Base-by-base conservation (phyloP, 1,140 invertebrate genomes). In the Nasonia vitripennis region DNA sequence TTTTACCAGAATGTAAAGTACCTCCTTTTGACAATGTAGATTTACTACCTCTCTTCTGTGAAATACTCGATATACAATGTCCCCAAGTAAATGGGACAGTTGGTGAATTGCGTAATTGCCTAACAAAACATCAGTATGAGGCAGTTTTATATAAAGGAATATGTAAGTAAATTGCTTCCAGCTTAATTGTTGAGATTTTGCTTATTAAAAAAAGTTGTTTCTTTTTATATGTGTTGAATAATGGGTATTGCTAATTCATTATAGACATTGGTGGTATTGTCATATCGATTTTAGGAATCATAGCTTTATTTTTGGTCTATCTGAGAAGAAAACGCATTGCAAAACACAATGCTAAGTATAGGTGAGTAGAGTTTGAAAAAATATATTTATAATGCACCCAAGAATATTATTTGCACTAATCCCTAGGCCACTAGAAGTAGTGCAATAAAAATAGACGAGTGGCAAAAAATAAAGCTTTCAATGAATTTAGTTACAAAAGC, bases 1-100 rank as follows among this genome's bases (percentile, higher is more conserved):
- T 97, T 90, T 92, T 94, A 87, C 87, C 91, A 75, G 90, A 93
- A 41, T 93, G 93, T 83, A 93, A 93, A 88, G 87, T 94, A 3
- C 89, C 94, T 2, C 94, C 94, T 4, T 96, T 96, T 88, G 90
- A 95, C 51, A 95, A 93, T 86, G 93, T 96, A 2, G 95, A 97
- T 89, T 89, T 97, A 48, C 96, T 95, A 89, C 94, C 95, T 17
- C 88, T 97, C n/a, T 95, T 96, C 90, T 95, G 95, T 87, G 90
- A 94, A 87, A 93, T 96, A 55, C 90, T 96, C 5, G 90, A 95
- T 71, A 87, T 96, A 23, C 81, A 90, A 2, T 92, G 92, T 78
- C 91, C 93, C 2, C 86, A 88, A 37, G 94, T 93, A 81, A 95
- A 95, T 89, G 95, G 95, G 10, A 92, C 92, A 83, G 75, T 94